phyloP scores from a whole-genome alignment of 2,888 invertebrate species.

The Nipponacmea schrenckii region DNA sequence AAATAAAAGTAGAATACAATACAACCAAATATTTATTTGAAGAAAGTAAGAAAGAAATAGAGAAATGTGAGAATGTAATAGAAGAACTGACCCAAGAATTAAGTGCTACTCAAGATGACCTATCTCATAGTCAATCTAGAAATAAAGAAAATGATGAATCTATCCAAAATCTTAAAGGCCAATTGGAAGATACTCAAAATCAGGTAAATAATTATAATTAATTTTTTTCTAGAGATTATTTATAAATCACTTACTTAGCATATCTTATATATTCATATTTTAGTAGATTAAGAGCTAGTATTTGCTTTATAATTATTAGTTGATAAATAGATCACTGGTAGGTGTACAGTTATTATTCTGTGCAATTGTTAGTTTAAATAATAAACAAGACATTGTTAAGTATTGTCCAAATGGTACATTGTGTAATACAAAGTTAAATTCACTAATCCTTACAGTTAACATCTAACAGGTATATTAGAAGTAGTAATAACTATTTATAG shows the following conservation, averaged over 20 bases:
- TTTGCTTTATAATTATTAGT: no score
- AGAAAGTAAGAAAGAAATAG: conserved; percentile 56
- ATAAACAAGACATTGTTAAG: no score
- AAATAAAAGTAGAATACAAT: conserved; percentile 53
- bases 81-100: conserved; percentile 63
- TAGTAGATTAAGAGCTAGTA: not conserved
- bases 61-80: conserved; percentile 61
- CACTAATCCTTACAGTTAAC: not conserved
- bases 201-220: no score
- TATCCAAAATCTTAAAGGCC: conserved; percentile 52
- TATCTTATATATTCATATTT: no score
- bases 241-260: not conserved
- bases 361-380: no score
- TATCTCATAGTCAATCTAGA: conserved; percentile 51
- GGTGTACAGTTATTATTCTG: no score
- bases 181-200: conserved; percentile 49
- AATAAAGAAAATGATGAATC: conserved; percentile 54
- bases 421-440: no score
- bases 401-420: no score
- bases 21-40: conserved; percentile 53
- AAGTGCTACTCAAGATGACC: conserved; percentile 56
- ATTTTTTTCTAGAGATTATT: no score
- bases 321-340: no score
- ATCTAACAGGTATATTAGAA: not conserved
- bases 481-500: conserved; percentile 32